phyloP scores from a whole-genome alignment of 2,797 vertebrate species.

The Sebastes oblongus region DNA sequence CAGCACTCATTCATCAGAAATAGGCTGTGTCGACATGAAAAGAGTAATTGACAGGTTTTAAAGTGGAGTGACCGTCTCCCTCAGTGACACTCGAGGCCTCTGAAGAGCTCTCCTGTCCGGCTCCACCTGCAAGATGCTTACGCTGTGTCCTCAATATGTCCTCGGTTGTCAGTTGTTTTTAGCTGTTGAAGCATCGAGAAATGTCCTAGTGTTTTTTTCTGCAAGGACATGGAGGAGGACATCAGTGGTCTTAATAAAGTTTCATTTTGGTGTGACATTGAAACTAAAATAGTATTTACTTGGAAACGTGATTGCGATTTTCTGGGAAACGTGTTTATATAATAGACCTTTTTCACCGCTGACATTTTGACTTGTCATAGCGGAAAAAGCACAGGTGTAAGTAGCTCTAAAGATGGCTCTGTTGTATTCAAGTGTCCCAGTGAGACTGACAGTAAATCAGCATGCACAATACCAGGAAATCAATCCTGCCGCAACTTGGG shows the following conservation, averaged over 20 bases:
- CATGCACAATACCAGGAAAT: too few relatives aligned
- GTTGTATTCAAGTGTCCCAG: too few relatives aligned
- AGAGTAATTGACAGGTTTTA: constrained; percentile 27
- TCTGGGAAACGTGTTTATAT: neutral
- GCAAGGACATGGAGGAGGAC: neutral
- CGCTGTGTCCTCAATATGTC: constrained; percentile 32
- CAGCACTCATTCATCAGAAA: constrained; percentile 35
- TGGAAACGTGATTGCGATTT: neutral
- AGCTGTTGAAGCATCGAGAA: neutral
- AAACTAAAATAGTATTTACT: neutral
- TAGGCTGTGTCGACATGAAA: constrained; percentile 26
- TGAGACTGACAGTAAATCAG: too few relatives aligned
- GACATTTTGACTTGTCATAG: too few relatives aligned
- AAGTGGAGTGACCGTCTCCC: constrained; percentile 21
- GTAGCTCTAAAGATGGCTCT: fast-evolving
- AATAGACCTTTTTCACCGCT: too few relatives aligned
- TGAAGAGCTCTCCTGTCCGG: constrained; percentile 22
- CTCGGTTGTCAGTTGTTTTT: constrained; percentile 12
- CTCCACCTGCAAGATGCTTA: constrained; percentile 7
- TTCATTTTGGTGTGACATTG: neutral
- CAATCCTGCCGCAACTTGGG: too few relatives aligned
- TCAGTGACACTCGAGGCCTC: constrained; percentile 18
- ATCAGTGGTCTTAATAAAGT: neutral
- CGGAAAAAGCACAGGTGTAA: too few relatives aligned
- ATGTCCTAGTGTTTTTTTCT: neutral